Conservation (phyloP, 2,113 vertebrate genomes). For the Chiloscyllium plagiosum region DNA sequence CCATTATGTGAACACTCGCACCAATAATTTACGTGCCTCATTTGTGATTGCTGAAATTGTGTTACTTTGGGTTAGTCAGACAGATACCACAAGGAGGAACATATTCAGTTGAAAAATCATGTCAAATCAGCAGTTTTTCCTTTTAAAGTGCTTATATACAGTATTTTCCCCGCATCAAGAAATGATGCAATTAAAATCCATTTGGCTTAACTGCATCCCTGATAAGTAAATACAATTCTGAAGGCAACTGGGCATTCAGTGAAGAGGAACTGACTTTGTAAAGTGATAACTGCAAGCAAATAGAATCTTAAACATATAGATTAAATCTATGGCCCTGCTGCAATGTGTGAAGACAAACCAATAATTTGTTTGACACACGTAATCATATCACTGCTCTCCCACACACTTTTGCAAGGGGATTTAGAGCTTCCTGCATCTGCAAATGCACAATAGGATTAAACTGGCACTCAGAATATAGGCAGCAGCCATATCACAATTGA, state of each 20-base stretch:
- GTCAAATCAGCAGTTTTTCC: too few species aligned
- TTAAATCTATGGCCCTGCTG: neutral
- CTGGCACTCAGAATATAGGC: neutral
- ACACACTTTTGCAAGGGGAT: neutral
- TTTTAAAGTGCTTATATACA: neutral
- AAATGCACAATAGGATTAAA: constrained; percentile 6
- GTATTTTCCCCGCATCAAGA: neutral
- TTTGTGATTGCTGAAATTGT: neutral
- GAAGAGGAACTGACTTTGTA: neutral
- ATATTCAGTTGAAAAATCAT: neutral
- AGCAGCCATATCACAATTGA: neutral
- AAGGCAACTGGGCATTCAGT: neutral
- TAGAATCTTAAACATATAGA: neutral
- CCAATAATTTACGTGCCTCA: neutral
- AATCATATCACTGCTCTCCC: neutral
- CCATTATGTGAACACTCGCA: neutral
- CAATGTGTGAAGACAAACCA: neutral
- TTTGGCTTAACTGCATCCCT: neutral
- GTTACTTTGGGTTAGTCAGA: neutral
- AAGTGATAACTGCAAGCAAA: neutral
- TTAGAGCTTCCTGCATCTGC: neutral
- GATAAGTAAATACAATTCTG: neutral
- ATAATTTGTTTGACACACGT: neutral
- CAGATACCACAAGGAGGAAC: neutral
- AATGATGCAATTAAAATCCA: neutral